Evolutionary conservation across 2,888 invertebrate species (phyloP), one percentile per base, ranked within the genome.

Genomic region (Drosophila infuscata): DNA sequence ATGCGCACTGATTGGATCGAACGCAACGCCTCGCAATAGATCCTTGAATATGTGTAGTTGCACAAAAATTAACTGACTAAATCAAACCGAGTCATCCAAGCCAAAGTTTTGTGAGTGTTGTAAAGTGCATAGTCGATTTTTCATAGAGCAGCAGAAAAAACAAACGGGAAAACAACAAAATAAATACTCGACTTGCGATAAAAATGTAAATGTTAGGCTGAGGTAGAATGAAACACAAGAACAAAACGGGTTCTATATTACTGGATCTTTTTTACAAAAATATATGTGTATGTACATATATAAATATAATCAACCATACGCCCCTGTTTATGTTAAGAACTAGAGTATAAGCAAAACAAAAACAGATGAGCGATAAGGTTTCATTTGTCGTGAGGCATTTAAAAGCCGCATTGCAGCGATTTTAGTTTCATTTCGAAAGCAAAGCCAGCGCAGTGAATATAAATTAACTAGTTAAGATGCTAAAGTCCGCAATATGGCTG

Each of bases 1-100:
- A 94, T 87, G 12, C 91, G 81, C 30, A 94, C 80, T 3, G 94
- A 91, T 70, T 93, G 91, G 3, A 90, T 88, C 2, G 91, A 87
- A 66, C 20, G 20, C 20, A 25, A 25, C 20, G 20, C 20, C 20
- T 25, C 20, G 93, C 76, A 3, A 81, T 33, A 94, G 84, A 82
- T 94, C 94, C 15, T 92, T 76, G 0, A 94, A 92, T 54, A 80
- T 70, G 1, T 92, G 88, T n/a, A 94, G 75, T 9, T 91, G 60
- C 7, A 91, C 77, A 66, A 94, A 94, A 69, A 91, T 89, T 7
- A 94, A 80, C 67, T 93, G 89, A 0, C 90, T 76, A 12, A 93
- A 92, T 29, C 64, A 20, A 2, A n/a, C 3, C 0, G 52, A 85
- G 0, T 60, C 88, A 33, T 87, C 84, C 9, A 93, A 78, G 17